phyloP scores from a whole-genome alignment of 1,140 invertebrate species.

The Drosophila cardini region DNA sequence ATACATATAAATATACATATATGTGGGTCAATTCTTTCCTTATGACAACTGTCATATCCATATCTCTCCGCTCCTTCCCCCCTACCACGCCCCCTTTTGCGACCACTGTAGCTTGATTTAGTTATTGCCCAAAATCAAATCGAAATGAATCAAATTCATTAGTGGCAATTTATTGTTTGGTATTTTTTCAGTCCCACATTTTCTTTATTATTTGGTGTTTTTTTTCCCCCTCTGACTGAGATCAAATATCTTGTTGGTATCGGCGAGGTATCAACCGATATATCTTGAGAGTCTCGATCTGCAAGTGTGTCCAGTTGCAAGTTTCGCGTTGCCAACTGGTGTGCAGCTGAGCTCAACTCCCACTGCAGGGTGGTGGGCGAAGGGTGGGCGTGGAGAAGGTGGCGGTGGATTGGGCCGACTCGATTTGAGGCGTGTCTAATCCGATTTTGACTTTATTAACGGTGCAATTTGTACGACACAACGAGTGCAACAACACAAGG shows the following conservation, averaged over 20 bases:
- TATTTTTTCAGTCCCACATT: slow-evolving; percentile 36
- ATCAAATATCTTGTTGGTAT: slow-evolving; percentile 53
- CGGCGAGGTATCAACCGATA: slow-evolving; percentile 25
- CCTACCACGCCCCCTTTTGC: background rate
- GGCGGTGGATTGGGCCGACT: slow-evolving; percentile 28
- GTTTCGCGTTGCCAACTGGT: slow-evolving; percentile 30
- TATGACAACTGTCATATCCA: slow-evolving; percentile 48
- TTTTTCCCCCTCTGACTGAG: slow-evolving; percentile 10
- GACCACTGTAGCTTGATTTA: slow-evolving; percentile 53
- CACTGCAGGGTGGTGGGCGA: background rate
- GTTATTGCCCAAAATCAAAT: slow-evolving; percentile 72
- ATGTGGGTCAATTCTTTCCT: slow-evolving; percentile 37
- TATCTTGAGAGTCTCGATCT: slow-evolving; percentile 3
- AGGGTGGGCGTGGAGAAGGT: background rate
- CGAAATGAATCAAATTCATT: slow-evolving; percentile 81
- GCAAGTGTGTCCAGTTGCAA: slow-evolving; percentile 17
- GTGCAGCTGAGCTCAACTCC: slow-evolving; percentile 32
- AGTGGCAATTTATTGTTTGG: slow-evolving; percentile 76
- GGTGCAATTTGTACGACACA: slow-evolving; percentile 73
- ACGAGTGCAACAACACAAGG: slow-evolving; percentile 17
- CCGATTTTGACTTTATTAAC: slow-evolving; percentile 82
- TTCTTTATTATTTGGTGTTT: slow-evolving; percentile 21
- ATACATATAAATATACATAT: slow-evolving; percentile 16
- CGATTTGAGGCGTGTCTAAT: slow-evolving; percentile 65
- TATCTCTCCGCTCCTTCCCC: background rate